Base-by-base conservation (phyloP, 2,113 vertebrate species). In the Stigmatopora argus region DNA sequence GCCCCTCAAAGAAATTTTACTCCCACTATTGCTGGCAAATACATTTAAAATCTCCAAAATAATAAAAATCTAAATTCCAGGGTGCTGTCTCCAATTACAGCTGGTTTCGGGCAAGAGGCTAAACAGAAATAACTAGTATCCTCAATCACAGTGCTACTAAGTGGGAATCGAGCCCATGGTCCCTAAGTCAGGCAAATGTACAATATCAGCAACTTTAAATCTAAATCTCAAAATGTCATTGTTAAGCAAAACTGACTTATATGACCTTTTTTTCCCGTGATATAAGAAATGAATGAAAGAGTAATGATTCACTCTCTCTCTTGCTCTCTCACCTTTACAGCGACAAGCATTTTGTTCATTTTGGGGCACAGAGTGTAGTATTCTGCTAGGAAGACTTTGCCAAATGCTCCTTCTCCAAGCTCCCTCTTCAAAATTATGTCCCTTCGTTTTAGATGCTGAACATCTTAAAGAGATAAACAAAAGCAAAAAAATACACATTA, bases 291-390 rank as follows among this genome's bases (percentile, higher is more conserved):
- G 7, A 4, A 52, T 19, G 9, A 11, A 10, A 21, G 8, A 8
- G 10, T 21, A 3, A 3, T 18, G 15, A 6, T 7, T 18, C 46
- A 13, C 46, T 48, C 46, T 5, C n/a, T 51, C 18, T 10, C 49
- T 7, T n/a, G 2, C 19, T 8, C 12, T 7, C 67, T 93, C 91
- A 98, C 95, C 94, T 98, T 98, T 75, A 97, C 95, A 45, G 95
- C 96, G 64, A 98, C 96, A 5, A 97, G 92, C 94, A 97, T 97
- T 90, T 96, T 98, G 91, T 97, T 94, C 45, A 96, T 96, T 79
- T 93, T 94, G 62, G 94, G 93, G 76, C 94, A 95, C 86, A 97
- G 92, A 84, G 97, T 96, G 88, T 96, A 96, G 83, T 94, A 97
- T 84, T 98, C 95, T 7, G 96, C 96, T 76, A 98, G 89, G 88